Evolutionary conservation across 2,888 invertebrate species (phyloP).

Genomic region (Lottia gigantea): DNA sequence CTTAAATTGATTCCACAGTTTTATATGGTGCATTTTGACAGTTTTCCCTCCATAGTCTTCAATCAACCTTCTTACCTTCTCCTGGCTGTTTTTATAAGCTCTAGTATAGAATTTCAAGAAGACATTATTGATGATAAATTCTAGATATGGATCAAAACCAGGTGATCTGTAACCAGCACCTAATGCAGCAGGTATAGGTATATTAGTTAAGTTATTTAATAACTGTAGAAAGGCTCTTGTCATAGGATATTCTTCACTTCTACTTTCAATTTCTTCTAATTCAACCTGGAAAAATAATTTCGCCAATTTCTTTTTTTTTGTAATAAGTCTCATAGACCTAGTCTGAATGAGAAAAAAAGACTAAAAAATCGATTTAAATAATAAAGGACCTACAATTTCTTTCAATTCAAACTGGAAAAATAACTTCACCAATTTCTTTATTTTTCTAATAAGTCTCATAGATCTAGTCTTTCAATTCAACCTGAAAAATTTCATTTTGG

Average conservation of each 20-base stretch:
- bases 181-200: constrained; percentile 69
- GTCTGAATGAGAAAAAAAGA: no score
- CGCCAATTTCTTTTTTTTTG: no score
- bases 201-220: constrained; percentile 77
- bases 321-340: no score
- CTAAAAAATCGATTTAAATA: no score
- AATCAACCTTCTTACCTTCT: constrained; percentile 77
- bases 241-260: constrained; percentile 89
- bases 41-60: background rate
- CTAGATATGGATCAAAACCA: constrained; percentile 89
- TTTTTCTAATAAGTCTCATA: no score
- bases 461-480: no score
- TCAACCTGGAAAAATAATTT: constrained; percentile 80
- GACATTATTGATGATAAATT: constrained; percentile 82
- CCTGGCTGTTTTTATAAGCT: constrained; percentile 82
- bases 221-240: constrained; percentile 84
- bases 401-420: no score
- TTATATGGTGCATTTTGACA: no score
- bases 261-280: constrained; percentile 90
- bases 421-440: background rate
- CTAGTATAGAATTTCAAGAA: constrained; percentile 83
- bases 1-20: no score
- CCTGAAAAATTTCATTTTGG: no score
- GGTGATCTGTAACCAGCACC: constrained; percentile 85
- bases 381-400: no score